Base-by-base conservation (phyloP, 2,888 invertebrate genomes). In the Slavum lentiscoides region DNA sequence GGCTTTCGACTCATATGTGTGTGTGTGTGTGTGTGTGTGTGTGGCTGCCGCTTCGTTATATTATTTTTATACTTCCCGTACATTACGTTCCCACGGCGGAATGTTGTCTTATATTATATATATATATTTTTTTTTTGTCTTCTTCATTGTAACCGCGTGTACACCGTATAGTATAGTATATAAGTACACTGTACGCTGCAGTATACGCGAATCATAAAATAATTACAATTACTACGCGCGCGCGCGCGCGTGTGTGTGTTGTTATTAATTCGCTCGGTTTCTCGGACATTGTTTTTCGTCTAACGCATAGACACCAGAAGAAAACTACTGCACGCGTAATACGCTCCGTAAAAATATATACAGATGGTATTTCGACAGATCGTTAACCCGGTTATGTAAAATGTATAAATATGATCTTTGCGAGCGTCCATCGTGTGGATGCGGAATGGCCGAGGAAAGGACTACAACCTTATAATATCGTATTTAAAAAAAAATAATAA, bases 1-100 rank as follows among this genome's bases (percentile, higher is more conserved):
- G 37, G 69, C 69, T 77, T 70, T 69, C 61, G 15, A 70, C 77
- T 61, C 75, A 13, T 68, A 43, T 59, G 74, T 64, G 64, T 19
- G 58, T 69, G 15, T 69, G 9, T 53, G 15, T 69, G 37, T n/a
- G n/a, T n/a, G n/a, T 69, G 53, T 69, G 15, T 69, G 9, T 53
- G 15, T 69, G 37, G 53, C 37, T 21, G 53, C 69, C 53, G 53
- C 49, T 17, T 21, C 55, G 37, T 37, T 23, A 37, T 19, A 11
- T 58, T 19, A 39, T 70, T 77, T 69, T 68, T 69, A 70, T 69
- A 77, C 77, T 77, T 77, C 77, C 77, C 77, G 77, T 77, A 77
- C 6, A 15, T 55, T 58, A 67, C 55, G 64, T 80, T 80, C 80
- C 80, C 80, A 80, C 80, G 80, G 58, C 64, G 43, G 72, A 70